Conservation (phyloP, 2,888 invertebrate genomes). For the Campaea margaritaria region DNA sequence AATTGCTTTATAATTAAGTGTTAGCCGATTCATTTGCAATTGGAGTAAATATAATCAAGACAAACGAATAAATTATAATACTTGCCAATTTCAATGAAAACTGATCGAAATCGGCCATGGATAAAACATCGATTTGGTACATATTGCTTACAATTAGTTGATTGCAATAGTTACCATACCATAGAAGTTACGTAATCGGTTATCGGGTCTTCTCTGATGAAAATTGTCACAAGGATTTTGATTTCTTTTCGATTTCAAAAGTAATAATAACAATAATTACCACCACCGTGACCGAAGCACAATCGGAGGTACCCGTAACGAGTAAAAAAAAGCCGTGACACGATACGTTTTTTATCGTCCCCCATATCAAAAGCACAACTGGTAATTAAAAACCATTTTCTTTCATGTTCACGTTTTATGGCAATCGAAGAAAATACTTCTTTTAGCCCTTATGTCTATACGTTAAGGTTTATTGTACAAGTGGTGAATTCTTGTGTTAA, state of each 20-base stretch:
- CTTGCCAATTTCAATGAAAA: too few species aligned
- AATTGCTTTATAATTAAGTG: not conserved
- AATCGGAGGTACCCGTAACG: slow-evolving; percentile 15
- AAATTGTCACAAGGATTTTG: not conserved
- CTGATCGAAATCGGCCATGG: too few species aligned
- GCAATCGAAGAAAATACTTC: slow-evolving; percentile 18
- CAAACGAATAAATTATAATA: too few species aligned
- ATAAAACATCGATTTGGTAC: too few species aligned
- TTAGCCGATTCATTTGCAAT: not conserved
- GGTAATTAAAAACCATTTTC: slow-evolving; percentile 41
- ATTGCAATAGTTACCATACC: too few species aligned
- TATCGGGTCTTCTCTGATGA: too few species aligned
- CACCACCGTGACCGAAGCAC: slow-evolving; percentile 25
- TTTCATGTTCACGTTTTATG: slow-evolving; percentile 35
- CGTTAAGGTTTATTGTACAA: slow-evolving; percentile 6
- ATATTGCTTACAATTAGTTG: too few species aligned
- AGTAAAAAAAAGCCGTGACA: slow-evolving; percentile 33
- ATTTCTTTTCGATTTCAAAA: not conserved
- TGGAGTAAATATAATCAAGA: too few species aligned
- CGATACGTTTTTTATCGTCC: slow-evolving; percentile 37
- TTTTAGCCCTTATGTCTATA: slow-evolving; percentile 8
- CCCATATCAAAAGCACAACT: slow-evolving; percentile 40
- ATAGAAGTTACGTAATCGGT: too few species aligned
- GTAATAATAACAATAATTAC: slow-evolving; percentile 22
- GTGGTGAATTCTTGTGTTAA: slow-evolving; percentile 20